A percentile compares a stretch with the other conserved stretches of the same genome.
Conservation (phyloP, 2,113 vertebrate genomes). For the Xiphophorus couchianus region DNA sequence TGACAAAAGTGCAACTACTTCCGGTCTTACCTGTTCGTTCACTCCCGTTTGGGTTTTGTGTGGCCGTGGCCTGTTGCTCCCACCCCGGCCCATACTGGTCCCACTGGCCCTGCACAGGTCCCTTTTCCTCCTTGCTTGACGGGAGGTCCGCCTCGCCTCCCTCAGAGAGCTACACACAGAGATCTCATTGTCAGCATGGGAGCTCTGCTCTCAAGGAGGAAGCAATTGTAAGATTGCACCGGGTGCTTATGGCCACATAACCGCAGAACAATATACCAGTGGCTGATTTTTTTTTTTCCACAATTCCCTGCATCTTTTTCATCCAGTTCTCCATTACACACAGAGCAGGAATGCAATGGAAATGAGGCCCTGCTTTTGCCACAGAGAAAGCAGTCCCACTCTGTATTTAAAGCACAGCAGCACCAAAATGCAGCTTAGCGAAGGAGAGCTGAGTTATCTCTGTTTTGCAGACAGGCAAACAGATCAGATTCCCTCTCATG, state of each 20-base stretch:
- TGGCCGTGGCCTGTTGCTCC: slow-evolving; percentile 54
- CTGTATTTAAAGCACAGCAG: slow-evolving; percentile 37
- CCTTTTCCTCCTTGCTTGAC: slow-evolving; percentile 66
- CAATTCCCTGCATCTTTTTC: slow-evolving; percentile 51
- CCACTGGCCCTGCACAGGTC: slow-evolving; percentile 62
- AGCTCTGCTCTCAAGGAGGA: slow-evolving; percentile 49
- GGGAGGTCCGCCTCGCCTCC: slow-evolving; percentile 66
- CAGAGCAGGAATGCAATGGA: slow-evolving; percentile 55
- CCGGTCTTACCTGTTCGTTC: slow-evolving; percentile 78
- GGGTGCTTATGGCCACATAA: slow-evolving; percentile 52
- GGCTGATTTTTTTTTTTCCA: slow-evolving; percentile 43
- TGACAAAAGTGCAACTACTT: slow-evolving; percentile 42
- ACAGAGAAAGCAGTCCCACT: slow-evolving; percentile 40
- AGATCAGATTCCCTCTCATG: slow-evolving; percentile 43
- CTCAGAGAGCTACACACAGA: slow-evolving; percentile 73
- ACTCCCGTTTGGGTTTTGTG: slow-evolving; percentile 59
- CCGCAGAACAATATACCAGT: slow-evolving; percentile 58
- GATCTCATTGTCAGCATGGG: slow-evolving; percentile 62
- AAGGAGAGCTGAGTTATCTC: slow-evolving; percentile 29
- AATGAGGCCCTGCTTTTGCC: slow-evolving; percentile 53
- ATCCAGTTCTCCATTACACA: slow-evolving; percentile 63
- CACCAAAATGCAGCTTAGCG: slow-evolving; percentile 29
- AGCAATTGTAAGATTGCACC: slow-evolving; percentile 56
- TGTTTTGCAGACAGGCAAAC: slow-evolving; percentile 17
- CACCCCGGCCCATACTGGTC: slow-evolving; percentile 65